A percentile compares a stretch with the other conserved stretches of the same genome.
Evolutionary conservation across 2,797 vertebrate species (phyloP).

Genomic region (Orestias chungarensis): DNA sequence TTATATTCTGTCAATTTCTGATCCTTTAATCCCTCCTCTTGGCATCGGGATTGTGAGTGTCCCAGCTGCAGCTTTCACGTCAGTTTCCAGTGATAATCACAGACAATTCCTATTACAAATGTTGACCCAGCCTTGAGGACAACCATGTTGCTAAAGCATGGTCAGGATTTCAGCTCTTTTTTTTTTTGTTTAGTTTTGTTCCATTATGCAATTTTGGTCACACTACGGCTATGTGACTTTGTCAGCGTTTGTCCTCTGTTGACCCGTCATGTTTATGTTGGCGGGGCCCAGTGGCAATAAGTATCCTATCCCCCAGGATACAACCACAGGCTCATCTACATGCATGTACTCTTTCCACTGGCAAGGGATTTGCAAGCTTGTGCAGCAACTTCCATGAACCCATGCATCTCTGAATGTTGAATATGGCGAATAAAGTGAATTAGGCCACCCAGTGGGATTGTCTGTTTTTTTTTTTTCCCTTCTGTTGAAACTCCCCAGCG

Average conservation of each 20-base stretch:
- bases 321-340: conserved; percentile 22
- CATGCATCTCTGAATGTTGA: conserved; percentile 26
- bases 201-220: conserved; percentile 4
- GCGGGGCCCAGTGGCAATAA: conserved; percentile 23
- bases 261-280: conserved; percentile 12
- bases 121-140: conserved; percentile 26
- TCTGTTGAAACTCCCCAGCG: conserved; percentile 32
- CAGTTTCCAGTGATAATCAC: conserved; percentile 35
- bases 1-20: conserved; percentile 35
- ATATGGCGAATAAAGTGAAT: conserved; percentile 42
- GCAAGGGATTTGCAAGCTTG: conserved; percentile 24
- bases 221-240: conserved; percentile 2
- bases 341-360: conserved; percentile 17
- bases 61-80: conserved; percentile 32
- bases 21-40: conserved; percentile 38
- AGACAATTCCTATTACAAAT: conserved; percentile 12
- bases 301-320: conserved; percentile 30
- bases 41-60: conserved; percentile 18
- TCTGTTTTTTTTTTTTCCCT: conserved; percentile 27
- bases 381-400: conserved; percentile 16
- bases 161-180: conserved; percentile 3
- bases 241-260: conserved; percentile 40
- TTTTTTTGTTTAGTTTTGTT: neutral
- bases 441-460: conserved; percentile 41
- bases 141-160: neutral